These are phyloP conservation scores for Athalia circularis DNA, from an alignment of 2,888 invertebrate genomes.

Conservation along the genomic window DNA sequence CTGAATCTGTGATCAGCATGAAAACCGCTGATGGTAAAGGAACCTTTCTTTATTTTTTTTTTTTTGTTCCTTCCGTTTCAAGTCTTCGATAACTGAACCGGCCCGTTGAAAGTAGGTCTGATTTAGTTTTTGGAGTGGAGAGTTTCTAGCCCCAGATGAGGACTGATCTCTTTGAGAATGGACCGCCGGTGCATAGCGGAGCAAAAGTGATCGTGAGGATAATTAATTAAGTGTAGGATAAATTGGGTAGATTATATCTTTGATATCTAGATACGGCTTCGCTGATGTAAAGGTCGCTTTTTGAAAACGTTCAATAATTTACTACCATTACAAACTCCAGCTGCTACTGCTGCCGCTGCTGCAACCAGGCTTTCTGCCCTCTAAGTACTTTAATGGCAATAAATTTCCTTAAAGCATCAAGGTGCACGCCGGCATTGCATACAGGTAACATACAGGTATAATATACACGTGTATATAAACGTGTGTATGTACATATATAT, in stretches of 20 bases:
- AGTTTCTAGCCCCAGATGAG: background rate
- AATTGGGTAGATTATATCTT: constrained; percentile 7
- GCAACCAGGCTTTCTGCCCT: background rate
- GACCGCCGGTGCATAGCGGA: background rate
- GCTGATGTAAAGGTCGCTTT: background rate
- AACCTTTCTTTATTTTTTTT: too few species aligned
- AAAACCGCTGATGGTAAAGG: too few species aligned
- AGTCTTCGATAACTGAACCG: too few species aligned
- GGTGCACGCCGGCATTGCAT: background rate
- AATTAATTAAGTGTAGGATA: constrained; percentile 20
- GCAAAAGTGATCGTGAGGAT: background rate
- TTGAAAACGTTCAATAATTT: constrained; percentile 29
- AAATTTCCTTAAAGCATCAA: constrained; percentile 22
- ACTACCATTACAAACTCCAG: constrained; percentile 29
- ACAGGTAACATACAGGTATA: background rate
- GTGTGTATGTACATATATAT: background rate
- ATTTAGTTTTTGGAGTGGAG: background rate
- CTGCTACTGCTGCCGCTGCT: background rate
- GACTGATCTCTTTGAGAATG: constrained; percentile 4
- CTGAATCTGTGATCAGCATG: too few species aligned
- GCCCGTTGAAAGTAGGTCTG: background rate
- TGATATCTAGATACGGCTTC: background rate
- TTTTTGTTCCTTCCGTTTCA: too few species aligned
- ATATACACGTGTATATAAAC: background rate
- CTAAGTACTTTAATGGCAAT: background rate